Conservation (phyloP, 2,113 vertebrate species). For the Prunella himalayana region DNA sequence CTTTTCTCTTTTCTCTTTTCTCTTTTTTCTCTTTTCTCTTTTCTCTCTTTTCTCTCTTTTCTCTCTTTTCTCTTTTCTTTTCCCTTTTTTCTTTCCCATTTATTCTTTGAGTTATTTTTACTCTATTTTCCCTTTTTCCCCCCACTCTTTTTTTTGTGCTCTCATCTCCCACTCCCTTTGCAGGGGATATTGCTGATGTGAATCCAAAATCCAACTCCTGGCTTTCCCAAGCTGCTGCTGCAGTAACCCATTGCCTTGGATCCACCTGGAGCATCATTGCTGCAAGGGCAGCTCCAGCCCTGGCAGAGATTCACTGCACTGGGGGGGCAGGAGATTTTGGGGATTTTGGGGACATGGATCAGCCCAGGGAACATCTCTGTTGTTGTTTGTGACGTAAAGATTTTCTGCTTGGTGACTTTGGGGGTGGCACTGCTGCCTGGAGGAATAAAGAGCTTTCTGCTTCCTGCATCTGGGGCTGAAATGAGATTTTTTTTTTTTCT, state of each 20-base stretch:
- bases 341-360: background rate
- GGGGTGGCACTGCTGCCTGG: background rate
- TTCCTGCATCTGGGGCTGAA: constrained; percentile 1
- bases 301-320: accelerated
- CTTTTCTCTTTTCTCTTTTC: accelerated
- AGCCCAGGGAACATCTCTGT: background rate
- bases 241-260: background rate
- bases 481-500: background rate
- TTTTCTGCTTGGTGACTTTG: background rate
- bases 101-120: background rate
- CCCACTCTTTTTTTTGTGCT: background rate
- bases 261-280: accelerated
- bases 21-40: accelerated
- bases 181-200: background rate
- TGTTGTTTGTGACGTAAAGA: background rate
- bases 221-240: background rate
- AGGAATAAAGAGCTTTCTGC: background rate
- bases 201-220: background rate
- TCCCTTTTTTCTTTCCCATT: accelerated
- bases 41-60: accelerated
- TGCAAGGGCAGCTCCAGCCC: background rate
- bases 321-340: accelerated
- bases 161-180: background rate
- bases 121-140: accelerated
- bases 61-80: background rate